phyloP scores from a whole-genome alignment of 2,888 invertebrate genomes.

The Branchipolynoe longqiensis region DNA sequence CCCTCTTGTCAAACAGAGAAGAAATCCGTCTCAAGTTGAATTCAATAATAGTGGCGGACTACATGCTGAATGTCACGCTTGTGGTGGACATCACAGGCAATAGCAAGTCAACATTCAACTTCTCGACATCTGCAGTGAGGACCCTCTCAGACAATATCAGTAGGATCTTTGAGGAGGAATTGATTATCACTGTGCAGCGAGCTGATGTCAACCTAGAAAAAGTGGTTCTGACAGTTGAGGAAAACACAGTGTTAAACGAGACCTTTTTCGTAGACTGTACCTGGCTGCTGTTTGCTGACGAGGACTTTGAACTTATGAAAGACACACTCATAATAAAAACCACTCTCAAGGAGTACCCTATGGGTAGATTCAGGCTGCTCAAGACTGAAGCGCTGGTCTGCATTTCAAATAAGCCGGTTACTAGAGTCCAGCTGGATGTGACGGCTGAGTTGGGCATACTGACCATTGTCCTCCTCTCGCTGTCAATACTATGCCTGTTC shows the following conservation, averaged over 20 bases:
- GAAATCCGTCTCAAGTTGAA: neutral
- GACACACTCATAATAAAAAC: neutral
- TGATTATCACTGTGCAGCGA: neutral
- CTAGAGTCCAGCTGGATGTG: neutral
- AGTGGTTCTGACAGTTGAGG: neutral
- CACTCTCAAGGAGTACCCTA: neutral
- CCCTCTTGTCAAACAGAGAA: neutral
- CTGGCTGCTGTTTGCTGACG: neutral
- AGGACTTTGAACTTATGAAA: neutral
- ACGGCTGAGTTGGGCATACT: neutral
- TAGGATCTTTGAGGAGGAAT: neutral
- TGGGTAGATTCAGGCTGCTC: neutral
- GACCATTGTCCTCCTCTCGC: neutral
- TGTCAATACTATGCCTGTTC: neutral
- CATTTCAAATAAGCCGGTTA: neutral
- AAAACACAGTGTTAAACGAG: neutral
- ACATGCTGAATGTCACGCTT: neutral
- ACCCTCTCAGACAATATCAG: neutral
- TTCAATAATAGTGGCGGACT: neutral
- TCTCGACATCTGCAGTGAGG: neutral
- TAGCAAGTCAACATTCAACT: slow-evolving; percentile 10
- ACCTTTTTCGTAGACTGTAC: neutral
- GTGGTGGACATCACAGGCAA: neutral
- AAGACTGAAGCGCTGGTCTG: slow-evolving; percentile 1
- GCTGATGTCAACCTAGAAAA: neutral